Percentiles rank a stretch among this genome's conserved stretches.
These are phyloP conservation scores for Drosophila diplacantha DNA, from an alignment of 2,888 invertebrate species.

Conservation along the genomic window DNA sequence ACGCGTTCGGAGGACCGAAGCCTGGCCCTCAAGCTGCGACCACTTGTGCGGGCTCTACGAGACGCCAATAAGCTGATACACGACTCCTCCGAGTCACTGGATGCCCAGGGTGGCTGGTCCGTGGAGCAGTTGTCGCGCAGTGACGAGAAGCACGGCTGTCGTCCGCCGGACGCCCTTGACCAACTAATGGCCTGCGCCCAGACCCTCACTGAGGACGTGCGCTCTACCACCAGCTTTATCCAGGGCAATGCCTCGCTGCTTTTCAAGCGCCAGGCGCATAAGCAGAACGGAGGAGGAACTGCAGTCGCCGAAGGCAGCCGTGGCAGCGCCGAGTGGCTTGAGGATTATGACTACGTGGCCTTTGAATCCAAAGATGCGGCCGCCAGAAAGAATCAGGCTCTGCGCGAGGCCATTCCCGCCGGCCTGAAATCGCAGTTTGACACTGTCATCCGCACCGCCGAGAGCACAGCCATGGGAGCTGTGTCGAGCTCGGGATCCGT, in stretches of 20 bases:
- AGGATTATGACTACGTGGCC: slow-evolving; percentile 95
- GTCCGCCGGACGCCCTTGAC: slow-evolving; percentile 89
- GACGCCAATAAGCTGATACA: slow-evolving; percentile 89
- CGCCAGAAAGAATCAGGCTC: slow-evolving; percentile 85
- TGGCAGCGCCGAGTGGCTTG: slow-evolving; percentile 81
- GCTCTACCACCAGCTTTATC: slow-evolving; percentile 93
- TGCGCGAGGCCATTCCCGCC: slow-evolving; percentile 84
- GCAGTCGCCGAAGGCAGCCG: slow-evolving; percentile 29
- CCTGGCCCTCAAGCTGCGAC: slow-evolving; percentile 85
- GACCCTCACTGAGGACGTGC: slow-evolving; percentile 91
- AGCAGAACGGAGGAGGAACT: slow-evolving; percentile 30
- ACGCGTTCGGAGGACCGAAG: slow-evolving; percentile 89
- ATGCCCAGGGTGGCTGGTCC: slow-evolving; percentile 89
- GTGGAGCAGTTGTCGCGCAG: slow-evolving; percentile 81
- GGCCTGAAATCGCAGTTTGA: slow-evolving; percentile 87
- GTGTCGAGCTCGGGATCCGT: slow-evolving; percentile 23
- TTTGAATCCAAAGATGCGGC: slow-evolving; percentile 86
- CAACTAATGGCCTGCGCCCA: slow-evolving; percentile 92
- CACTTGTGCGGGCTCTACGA: slow-evolving; percentile 87
- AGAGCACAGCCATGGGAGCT: slow-evolving; percentile 80
- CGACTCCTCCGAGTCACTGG: slow-evolving; percentile 86
- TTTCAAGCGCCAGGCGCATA: slow-evolving; percentile 81
- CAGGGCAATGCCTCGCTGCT: slow-evolving; percentile 89
- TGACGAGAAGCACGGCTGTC: slow-evolving; percentile 76
- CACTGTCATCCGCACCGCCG: slow-evolving; percentile 85